Evolutionary conservation across 2,113 vertebrate genomes (phyloP), one percentile per base, ranked within the genome.

Genomic region (Zosterops pallidus): DNA sequence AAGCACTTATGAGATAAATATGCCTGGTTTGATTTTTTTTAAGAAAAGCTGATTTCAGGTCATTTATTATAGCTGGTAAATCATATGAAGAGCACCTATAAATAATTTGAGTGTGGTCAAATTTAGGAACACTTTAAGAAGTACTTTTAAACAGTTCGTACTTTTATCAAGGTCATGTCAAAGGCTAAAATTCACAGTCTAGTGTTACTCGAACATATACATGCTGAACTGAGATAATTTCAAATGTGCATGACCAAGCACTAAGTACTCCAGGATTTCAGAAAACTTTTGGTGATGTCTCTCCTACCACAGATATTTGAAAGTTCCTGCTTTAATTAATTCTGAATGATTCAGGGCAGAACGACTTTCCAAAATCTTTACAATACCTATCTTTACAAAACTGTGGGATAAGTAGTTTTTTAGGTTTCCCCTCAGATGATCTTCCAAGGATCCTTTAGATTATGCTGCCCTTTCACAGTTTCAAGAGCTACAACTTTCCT

Each of bases 21-120:
- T 2, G 2, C 2, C 22, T 19, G 0, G 2, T 89, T n/a, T 26
- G 2, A 2, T 15, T n/a, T 44, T 80, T 83, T 77, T 63, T 19
- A 42, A 49, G 28, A 42, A 44, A 82, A 57, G 1, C 11, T 35
- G 26, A 1, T 74, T 63, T 62, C 13, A 20, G 5, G 15, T 42
- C 62, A n/a, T 63, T 81, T 81, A 56, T 86, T 86, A 44, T 62
- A 74, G 14, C 10, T 53, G 31, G 4, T 57, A 65, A 77, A 60
- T 56, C 15, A 9, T 41, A 49, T 69, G 6, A 91, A 77, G 44
- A 22, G 2, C 24, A 62, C 11, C 5, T 65, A 29, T 64, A 83
- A 82, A 39, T 28, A 56, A 64, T 60, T 28, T 56, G 5, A 9
- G 33, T 52, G 41, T 2, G 26, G 12, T 47, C 52, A 84, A 77